Base-by-base conservation (phyloP, 2,797 vertebrate species). In the Ficedula albicollis region DNA sequence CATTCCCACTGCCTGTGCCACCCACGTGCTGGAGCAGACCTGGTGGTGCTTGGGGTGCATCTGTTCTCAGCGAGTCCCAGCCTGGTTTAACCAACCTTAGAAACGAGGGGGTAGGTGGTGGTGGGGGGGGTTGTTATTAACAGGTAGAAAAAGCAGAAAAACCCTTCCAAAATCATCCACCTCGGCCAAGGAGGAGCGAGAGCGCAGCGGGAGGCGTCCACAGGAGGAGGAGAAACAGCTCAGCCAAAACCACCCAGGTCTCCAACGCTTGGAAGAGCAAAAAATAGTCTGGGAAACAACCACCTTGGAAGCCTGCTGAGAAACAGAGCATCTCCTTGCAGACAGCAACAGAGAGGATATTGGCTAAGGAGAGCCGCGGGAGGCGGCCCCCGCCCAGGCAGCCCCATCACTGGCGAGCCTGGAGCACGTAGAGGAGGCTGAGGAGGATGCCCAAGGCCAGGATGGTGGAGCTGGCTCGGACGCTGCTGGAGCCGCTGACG, bases 61-160 rank as follows among this genome's bases (percentile, higher is more conserved):
- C 1, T 18, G 75, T 90, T 93, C 92, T 78, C 5, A 13, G 69
- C 2, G 5, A 91, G 76, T 88, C 76, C 93, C 87, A 89, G 68
- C 87, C 51, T 87, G 94, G 84, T 38, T 92, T n/a, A 91, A 94
- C 13, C 90, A 88, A 85, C 58, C 38, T 96, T 81, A 94, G 83
- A 93, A 96, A 93, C 4, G 32, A 62, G 51, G 36, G 4, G 29
- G 4, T 34, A 20, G 18, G 18, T 12, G 44, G 16, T 12, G 39
- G 39, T 6, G 18, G 3, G 26, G 6, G 2, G 11, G 16, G 11
- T 9, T 34, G 44, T 68, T 82, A 77, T 78, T 70, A 84, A 84
- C 21, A 86, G 95, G 85, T 96, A 97, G 69, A 97, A 97, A 97
- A 97, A 97, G 25, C 87, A 94, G 95, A 89, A 89, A 91, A 94